phyloP scores from a whole-genome alignment of 2,888 invertebrate genomes.

The Adelognathus sp. region DNA sequence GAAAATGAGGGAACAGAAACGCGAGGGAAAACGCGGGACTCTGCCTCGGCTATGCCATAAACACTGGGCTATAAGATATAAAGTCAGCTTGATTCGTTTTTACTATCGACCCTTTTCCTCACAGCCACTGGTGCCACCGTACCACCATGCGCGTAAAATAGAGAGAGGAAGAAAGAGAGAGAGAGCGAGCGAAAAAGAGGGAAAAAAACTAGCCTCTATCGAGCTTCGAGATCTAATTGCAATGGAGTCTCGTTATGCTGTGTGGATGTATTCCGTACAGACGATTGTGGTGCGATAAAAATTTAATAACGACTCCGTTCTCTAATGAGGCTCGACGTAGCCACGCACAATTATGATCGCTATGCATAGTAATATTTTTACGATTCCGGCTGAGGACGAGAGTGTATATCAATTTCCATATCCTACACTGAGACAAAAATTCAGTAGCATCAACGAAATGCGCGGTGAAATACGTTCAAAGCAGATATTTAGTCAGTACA shows the following conservation, averaged over 20 bases:
- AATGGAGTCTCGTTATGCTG: not conserved
- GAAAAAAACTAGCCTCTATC: not conserved
- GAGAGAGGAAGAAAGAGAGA: not conserved
- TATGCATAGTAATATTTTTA: not conserved
- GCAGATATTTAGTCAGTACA: too few species aligned
- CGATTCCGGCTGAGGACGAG: too few species aligned
- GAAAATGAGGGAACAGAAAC: not conserved
- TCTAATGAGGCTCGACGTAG: not conserved
- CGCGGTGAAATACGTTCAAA: too few species aligned
- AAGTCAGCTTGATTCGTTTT: slow-evolving; percentile 41
- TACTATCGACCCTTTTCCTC: slow-evolving; percentile 19
- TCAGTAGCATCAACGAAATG: too few species aligned
- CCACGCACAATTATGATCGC: not conserved
- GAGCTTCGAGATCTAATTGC: not conserved
- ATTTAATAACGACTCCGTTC: slow-evolving; percentile 5
- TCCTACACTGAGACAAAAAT: too few species aligned
- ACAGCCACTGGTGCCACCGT: not conserved
- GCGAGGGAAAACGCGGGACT: not conserved
- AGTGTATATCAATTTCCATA: not conserved
- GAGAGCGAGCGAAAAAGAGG: not conserved
- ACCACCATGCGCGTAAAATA: not conserved
- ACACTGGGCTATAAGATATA: slow-evolving; percentile 8
- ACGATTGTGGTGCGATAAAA: slow-evolving; percentile 9
- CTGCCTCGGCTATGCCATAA: slow-evolving; percentile 9
- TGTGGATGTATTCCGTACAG: not conserved